phyloP scores from a whole-genome alignment of 2,797 vertebrate species.

The Bovichtus variegatus region DNA sequence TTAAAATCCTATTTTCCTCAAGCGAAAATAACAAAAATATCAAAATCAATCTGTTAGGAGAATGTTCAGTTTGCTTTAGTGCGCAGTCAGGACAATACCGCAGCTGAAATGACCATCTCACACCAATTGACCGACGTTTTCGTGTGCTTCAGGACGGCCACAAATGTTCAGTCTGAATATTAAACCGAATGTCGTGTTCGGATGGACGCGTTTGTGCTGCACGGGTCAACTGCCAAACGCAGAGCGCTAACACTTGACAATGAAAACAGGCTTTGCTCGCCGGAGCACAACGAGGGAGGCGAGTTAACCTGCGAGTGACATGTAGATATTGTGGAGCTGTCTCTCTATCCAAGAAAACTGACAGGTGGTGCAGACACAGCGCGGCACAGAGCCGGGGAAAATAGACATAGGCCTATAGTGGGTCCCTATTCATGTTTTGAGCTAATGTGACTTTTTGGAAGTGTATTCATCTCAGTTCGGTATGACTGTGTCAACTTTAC shows the following conservation, averaged over 20 bases:
- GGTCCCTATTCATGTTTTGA: neutral
- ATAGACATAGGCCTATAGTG: neutral
- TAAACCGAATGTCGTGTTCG: conserved; percentile 18
- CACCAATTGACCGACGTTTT: conserved; percentile 12
- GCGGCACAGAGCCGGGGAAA: conserved; percentile 11
- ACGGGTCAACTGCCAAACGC: conserved; percentile 38
- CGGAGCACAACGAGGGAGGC: conserved; percentile 52
- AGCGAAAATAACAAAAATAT: neutral
- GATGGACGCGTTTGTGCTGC: conserved; percentile 20
- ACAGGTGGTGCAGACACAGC: conserved; percentile 29
- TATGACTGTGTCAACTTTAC: neutral
- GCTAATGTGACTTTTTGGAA: neutral
- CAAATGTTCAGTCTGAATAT: conserved; percentile 23
- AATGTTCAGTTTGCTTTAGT: neutral
- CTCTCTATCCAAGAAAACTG: conserved; percentile 33
- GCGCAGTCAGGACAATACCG: neutral
- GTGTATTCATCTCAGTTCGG: neutral
- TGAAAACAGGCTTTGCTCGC: conserved; percentile 54
- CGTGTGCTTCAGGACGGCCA: conserved; percentile 14
- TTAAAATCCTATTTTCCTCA: neutral
- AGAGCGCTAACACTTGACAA: conserved; percentile 49
- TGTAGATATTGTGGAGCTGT: conserved; percentile 34
- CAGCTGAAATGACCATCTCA: neutral
- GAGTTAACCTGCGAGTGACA: conserved; percentile 65
- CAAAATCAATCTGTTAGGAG: neutral